Base-by-base conservation (phyloP, 2,888 invertebrate genomes). In the Drosophila recens region DNA sequence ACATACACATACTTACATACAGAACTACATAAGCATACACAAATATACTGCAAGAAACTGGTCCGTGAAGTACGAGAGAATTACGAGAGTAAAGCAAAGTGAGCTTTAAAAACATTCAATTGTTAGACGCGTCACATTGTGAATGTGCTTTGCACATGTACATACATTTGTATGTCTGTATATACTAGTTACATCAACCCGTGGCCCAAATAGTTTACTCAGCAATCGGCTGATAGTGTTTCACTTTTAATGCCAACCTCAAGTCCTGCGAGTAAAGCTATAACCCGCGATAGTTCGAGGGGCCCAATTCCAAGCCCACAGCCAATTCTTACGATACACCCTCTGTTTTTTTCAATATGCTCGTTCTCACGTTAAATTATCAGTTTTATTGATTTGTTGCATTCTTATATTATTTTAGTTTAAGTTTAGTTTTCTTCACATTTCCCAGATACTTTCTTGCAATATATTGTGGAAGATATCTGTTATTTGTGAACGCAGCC, bases 291-390 rank as follows among this genome's bases (percentile, higher is more conserved):
- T 61, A 59, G 20, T 33, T 67, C 27, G 17, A 40, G 46, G 49
- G 58, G 45, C 48, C 53, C 45, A 20, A 59, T 45, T 43, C 6
- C 11, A 23, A 45, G 20, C 42, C 33, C 33, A 20, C 34, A 63
- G n/a, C n/a, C n/a, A n/a, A n/a, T n/a, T n/a, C 33, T 33, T 40
- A 38, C 3, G 46, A 71, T 68, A 69, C 72, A 67, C 67, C 49
- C 64, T 40, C 49, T 42, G 20, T 23, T 66, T 66, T 66, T 58
- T 62, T 68, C 57, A 48, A 54, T 67, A 59, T 89, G 84, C 87
- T 87, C 87, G 78, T 66, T 67, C 62, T 84, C 80, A 86, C 86
- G 46, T 62, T 75, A 42, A 68, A 64, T 62, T 65, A 70, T 65
- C 27, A 83, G 57, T 57, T 76, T 69, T 36, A 45, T 67, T 67